These are phyloP conservation scores for Cygnus olor DNA, from an alignment of 2,797 vertebrate genomes.

Conservation along the genomic window DNA sequence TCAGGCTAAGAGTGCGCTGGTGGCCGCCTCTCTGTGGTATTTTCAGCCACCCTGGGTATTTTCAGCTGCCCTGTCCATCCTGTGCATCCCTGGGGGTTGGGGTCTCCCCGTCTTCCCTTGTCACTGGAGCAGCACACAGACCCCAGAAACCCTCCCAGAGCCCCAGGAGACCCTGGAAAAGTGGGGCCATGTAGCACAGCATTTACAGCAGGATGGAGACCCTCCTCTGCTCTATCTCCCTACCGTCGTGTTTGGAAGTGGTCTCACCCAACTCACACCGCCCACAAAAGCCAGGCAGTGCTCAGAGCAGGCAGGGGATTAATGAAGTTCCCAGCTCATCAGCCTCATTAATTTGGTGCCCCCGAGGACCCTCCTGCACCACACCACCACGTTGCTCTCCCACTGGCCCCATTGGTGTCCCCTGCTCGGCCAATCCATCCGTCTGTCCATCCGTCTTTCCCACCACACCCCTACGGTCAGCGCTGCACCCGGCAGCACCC, in stretches of 20 bases:
- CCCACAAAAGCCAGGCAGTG: not conserved
- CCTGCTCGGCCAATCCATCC: not conserved
- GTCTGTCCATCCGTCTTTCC: accelerated
- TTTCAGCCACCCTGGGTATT: too few relatives aligned
- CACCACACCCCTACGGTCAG: accelerated
- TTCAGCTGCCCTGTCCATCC: not conserved
- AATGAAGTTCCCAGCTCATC: not conserved
- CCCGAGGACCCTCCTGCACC: accelerated
- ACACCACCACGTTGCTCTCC: not conserved
- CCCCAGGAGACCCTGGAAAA: not conserved
- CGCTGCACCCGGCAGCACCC: not conserved
- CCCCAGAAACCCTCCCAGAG: not conserved
- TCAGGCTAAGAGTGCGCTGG: not conserved
- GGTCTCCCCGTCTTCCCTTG: not conserved
- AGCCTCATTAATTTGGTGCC: not conserved
- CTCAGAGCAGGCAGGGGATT: not conserved
- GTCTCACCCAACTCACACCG: not conserved
- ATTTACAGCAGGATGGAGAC: not conserved
- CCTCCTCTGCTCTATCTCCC: not conserved
- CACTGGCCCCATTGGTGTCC: not conserved
- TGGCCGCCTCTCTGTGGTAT: too few relatives aligned
- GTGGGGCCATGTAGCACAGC: not conserved
- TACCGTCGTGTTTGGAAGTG: accelerated
- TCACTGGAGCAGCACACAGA: not conserved
- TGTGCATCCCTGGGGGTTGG: not conserved